Evolutionary conservation across 2,888 invertebrate genomes (phyloP).

Genomic region (Linnaemya vulpina): DNA sequence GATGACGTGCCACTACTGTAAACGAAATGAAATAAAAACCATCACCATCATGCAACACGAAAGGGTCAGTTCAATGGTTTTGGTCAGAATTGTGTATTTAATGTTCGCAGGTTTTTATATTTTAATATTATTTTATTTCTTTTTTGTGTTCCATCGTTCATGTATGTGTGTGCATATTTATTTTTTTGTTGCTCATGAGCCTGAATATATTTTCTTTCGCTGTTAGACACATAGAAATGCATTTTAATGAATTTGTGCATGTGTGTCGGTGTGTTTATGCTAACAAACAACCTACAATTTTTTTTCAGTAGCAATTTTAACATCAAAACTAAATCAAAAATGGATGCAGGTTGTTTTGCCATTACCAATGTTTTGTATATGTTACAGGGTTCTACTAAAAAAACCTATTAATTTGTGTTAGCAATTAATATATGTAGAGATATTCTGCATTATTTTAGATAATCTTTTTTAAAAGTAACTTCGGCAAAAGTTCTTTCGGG

Average conservation of each 20-base stretch:
- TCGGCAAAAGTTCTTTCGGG: no score
- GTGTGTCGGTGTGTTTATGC: constrained; percentile 12
- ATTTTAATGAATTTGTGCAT: constrained; percentile 8
- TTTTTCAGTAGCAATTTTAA: constrained; percentile 65
- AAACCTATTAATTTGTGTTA: neutral
- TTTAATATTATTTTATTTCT: constrained; percentile 59
- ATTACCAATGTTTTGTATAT: constrained; percentile 9
- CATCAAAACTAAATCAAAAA: constrained; percentile 72
- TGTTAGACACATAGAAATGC: constrained; percentile 32
- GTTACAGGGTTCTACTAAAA: constrained; percentile 12
- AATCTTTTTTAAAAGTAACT: no score
- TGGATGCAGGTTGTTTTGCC: constrained; percentile 61
- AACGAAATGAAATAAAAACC: constrained; percentile 37
- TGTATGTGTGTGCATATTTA: constrained; percentile 8
- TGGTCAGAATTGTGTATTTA: constrained; percentile 70
- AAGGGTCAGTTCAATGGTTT: constrained; percentile 66
- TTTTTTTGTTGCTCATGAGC: constrained; percentile 30
- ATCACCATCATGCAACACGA: constrained; percentile 44
- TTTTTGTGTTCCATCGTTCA: constrained; percentile 20
- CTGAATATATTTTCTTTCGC: neutral
- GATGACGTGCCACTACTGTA: constrained; percentile 61
- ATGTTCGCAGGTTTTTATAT: constrained; percentile 62
- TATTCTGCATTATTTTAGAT: no score
- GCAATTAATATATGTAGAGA: neutral
- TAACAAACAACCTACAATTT: constrained; percentile 53